These are phyloP conservation scores for Rhopalosiphum padi DNA, from an alignment of 1,140 invertebrate genomes.

Conservation along the genomic window DNA sequence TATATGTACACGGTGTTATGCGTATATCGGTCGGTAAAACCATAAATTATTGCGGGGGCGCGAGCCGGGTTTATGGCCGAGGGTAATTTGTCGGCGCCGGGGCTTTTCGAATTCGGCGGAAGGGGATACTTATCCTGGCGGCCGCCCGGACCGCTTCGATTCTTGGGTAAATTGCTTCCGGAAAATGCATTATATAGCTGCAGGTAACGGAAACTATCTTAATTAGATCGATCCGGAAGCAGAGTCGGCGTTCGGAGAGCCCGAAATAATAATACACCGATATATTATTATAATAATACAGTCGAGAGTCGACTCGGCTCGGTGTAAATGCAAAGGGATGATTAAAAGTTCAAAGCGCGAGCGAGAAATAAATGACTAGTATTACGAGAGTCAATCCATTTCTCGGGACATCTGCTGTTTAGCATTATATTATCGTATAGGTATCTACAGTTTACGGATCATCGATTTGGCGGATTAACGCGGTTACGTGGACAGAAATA, in stretches of 20 bases:
- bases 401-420: too few species aligned
- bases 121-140: not conserved
- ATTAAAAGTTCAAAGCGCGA: not conserved
- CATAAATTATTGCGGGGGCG: not conserved
- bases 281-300: not conserved
- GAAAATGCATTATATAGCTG: not conserved
- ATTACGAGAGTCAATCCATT: too few species aligned
- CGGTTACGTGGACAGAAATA: too few species aligned
- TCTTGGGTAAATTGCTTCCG: slow-evolving; percentile 36
- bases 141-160: not conserved
- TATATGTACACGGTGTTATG: not conserved
- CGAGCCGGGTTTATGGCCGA: not conserved
- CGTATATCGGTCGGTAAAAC: not conserved
- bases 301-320: not conserved
- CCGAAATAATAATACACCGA: not conserved
- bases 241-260: not conserved
- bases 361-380: too few species aligned
- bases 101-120: not conserved
- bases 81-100: not conserved
- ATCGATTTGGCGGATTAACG: too few species aligned
- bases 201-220: slow-evolving; percentile 1
- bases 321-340: not conserved
- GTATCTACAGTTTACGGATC: too few species aligned
- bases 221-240: slow-evolving; percentile 11
- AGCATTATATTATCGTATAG: too few species aligned